Evolutionary conservation across 2,797 vertebrate species (phyloP), one percentile per base, ranked within the genome.

Genomic region (Melanotaenia nigrans): DNA sequence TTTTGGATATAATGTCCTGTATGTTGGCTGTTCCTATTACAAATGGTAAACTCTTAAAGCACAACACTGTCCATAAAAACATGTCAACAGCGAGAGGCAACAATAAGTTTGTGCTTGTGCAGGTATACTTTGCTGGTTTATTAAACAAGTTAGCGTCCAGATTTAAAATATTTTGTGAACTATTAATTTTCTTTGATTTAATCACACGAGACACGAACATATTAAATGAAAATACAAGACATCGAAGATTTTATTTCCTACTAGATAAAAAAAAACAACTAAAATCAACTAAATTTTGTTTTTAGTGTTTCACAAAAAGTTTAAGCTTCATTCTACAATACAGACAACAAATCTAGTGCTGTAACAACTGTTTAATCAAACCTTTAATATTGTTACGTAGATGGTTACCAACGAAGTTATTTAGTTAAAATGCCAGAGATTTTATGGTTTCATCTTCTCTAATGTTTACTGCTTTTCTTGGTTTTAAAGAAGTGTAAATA

Each of bases 61-160:
- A 82, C 18, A 68, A 28, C 12, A 71, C 38, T 35, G 71, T 78
- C 67, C 14, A 60, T 64, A 75, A 75, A 85, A 71, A 64, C 8
- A 1, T 53, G 2, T 71, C 53, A 8, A 53, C 54, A 63, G 56
- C 54, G 10, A 68, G 22, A 67, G 68, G 64, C 61, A 67, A 70
- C 65, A 64, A 60, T 38, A 60, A 66, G 25, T 69, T 75, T 68
- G 58, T 71, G 73, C 45, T 45, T 67, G 57, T 71, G 60, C 25
- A 65, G 25, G 40, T 53, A 6, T 53, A 25, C 40, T 80, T 65
- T 75, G 36, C 69, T 57, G 16, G 71, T 57, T 60, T 35, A 40
- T 71, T 53, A 14, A 62, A 42, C 0, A 67, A 25, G 16, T 11
- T 3, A 36, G 47, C 54, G 53, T 51, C 20, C 28, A 2, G 24